A percentile compares a stretch with the other conserved stretches of the same genome.
Evolutionary conservation across 2,113 vertebrate genomes (phyloP).

Genomic region (Isichthys henryi): DNA sequence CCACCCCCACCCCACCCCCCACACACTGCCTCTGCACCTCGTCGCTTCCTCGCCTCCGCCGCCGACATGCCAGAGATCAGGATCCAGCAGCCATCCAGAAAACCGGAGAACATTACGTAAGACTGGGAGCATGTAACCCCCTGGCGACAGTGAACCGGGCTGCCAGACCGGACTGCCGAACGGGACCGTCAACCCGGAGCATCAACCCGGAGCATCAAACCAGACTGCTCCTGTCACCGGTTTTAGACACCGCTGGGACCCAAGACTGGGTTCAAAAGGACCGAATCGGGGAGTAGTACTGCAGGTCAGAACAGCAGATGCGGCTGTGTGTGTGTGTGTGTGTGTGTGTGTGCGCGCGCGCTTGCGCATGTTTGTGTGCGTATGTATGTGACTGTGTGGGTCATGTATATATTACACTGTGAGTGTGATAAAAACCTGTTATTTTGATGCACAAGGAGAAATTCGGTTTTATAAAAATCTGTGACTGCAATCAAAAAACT

Average conservation of each 20-base stretch:
- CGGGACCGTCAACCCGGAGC: not conserved
- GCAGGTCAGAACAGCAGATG: conserved; percentile 9
- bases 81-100: conserved; percentile 17
- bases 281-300: not conserved
- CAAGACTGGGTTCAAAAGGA: not conserved
- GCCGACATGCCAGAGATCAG: conserved; percentile 21
- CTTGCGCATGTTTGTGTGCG: not conserved
- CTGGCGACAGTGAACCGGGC: not conserved
- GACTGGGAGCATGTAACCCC: not conserved
- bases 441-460: not conserved
- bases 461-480: not conserved
- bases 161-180: not conserved
- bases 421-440: not conserved
- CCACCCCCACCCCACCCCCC: not conserved
- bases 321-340: not conserved
- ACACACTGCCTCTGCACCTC: conserved; percentile 19
- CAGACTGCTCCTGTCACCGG: not conserved
- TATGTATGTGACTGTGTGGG: not conserved
- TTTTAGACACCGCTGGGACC: not conserved
- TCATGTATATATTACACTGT: not conserved
- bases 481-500: not conserved
- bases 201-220: not conserved
- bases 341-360: not conserved
- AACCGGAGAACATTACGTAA: conserved; percentile 17
- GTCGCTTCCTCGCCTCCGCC: conserved; percentile 29